Evolutionary conservation across 2,113 vertebrate genomes (phyloP), one percentile per base, ranked within the genome.

Genomic region (Hassar affinis): DNA sequence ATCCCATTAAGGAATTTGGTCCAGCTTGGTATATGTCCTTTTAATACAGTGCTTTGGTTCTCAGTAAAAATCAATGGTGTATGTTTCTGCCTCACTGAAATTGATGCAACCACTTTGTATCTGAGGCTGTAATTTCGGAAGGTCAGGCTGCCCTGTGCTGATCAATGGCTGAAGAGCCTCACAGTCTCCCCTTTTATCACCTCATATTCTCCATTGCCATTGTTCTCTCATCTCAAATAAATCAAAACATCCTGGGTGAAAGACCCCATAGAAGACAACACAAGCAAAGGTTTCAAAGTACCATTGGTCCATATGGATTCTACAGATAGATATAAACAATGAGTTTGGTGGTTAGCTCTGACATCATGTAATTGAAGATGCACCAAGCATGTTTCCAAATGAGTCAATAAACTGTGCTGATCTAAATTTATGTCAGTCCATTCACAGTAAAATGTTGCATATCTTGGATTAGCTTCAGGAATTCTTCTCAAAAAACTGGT

Each of bases 151-250:
- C 77, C 83, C 76, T 82, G 85, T 25, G 42, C 78, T 88, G 81
- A 93, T 93, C 92, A 90, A 93, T 93, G 90, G 74, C 81, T 62
- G 18, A 51, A 89, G 90, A 91, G 89, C 84, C 90, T 75, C 27
- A 77, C 4, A 25, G 51, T 35, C 74, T 76, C 17, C 82, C 15
- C 79, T 89, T 80, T 87, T 86, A 82, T 82, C 47, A 82, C 76
- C 47, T 82, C 45, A 79, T 83, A 52, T 79, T 83, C 80, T 81
- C 59, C n/a, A 66, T 76, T 35, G 38, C 54, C 20, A 35, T 64
- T 82, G 62, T 51, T 18, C 33, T 79, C 35, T 69, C 27, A 42
- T 64, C 64, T 71, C 42, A 79, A 22, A 38, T 57, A 79, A 82
- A 82, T 79, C 17, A 27, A 72, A 82, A 74, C 52, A 42, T 78